Percentiles rank a stretch among this genome's conserved stretches.
phyloP scores from a whole-genome alignment of 1,140 invertebrate species.

The Drosophila murphyi region DNA sequence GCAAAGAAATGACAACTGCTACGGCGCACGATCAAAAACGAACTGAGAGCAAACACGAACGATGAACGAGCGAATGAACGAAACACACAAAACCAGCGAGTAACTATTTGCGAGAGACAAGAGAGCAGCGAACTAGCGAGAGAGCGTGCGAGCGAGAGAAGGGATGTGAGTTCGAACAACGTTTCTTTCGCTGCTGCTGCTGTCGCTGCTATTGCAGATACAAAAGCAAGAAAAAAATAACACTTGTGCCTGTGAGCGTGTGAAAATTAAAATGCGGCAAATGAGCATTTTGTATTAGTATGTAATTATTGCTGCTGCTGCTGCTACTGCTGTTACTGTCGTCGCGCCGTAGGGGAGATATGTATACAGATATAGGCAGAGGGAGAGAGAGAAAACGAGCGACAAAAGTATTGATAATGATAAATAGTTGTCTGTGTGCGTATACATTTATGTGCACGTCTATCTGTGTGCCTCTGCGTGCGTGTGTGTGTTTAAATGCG shows the following conservation, averaged over 20 bases:
- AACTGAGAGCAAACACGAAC: conserved; percentile 37
- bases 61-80: neutral
- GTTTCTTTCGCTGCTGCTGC: conserved; percentile 1
- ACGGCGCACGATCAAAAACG: conserved; percentile 60
- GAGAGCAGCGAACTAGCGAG: conserved; percentile 4
- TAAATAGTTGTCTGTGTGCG: conserved; percentile 38
- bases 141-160: conserved; percentile 7
- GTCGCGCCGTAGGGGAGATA: conserved; percentile 41
- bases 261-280: conserved; percentile 79
- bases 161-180: conserved; percentile 17
- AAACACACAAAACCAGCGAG: neutral
- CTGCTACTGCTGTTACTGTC: conserved; percentile 36
- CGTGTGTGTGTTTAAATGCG: conserved; percentile 48
- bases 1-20: conserved; percentile 59
- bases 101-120: neutral
- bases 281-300: conserved; percentile 78
- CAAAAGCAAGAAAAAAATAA: conserved; percentile 55
- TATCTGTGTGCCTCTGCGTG: neutral
- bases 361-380: conserved; percentile 10
- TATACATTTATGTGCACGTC: conserved; percentile 3
- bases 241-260: conserved; percentile 73
- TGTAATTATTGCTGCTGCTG: conserved; percentile 67
- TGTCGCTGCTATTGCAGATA: neutral
- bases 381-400: conserved; percentile 42
- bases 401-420: conserved; percentile 57